Conservation (phyloP, 2,113 vertebrate genomes). For the Brachyhypopomus gauderio region DNA sequence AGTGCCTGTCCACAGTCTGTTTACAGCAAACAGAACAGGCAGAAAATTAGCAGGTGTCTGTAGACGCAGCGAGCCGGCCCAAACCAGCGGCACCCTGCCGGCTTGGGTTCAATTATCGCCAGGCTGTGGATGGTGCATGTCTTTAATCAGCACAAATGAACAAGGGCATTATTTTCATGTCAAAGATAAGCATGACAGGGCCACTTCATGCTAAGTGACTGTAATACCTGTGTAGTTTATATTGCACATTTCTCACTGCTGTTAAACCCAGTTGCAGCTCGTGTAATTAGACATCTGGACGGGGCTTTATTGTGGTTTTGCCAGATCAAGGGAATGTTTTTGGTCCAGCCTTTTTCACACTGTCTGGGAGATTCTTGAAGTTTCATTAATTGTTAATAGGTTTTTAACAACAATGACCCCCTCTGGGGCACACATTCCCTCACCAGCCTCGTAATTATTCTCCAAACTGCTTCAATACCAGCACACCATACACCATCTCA, state of each 20-base stretch:
- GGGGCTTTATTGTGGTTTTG: conserved; percentile 49
- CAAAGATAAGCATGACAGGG: conserved; percentile 41
- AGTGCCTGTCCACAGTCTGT: conserved; percentile 49
- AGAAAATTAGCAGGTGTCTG: conserved; percentile 78
- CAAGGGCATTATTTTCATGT: conserved; percentile 42
- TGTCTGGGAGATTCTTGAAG: conserved; percentile 30
- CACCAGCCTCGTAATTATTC: conserved; percentile 26
- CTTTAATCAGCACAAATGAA: conserved; percentile 44
- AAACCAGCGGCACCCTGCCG: conserved; percentile 62
- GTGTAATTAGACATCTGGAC: conserved; percentile 57
- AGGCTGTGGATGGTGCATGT: conserved; percentile 12
- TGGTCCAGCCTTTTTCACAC: conserved; percentile 29
- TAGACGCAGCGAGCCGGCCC: conserved; percentile 61
- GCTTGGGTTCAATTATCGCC: conserved; percentile 40
- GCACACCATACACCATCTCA: conserved; percentile 13
- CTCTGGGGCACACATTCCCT: conserved; percentile 1
- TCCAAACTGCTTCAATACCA: conserved; percentile 4
- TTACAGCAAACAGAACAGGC: conserved; percentile 62
- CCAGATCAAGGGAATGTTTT: conserved; percentile 31
- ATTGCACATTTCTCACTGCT: conserved; percentile 33
- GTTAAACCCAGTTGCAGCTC: conserved; percentile 47
- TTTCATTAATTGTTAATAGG: conserved; percentile 15
- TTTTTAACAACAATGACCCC: conserved; percentile 40
- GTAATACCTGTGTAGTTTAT: conserved; percentile 47
- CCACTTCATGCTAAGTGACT: conserved; percentile 37